phyloP scores from a whole-genome alignment of 1,140 invertebrate genomes.

The Panulirus ornatus region DNA sequence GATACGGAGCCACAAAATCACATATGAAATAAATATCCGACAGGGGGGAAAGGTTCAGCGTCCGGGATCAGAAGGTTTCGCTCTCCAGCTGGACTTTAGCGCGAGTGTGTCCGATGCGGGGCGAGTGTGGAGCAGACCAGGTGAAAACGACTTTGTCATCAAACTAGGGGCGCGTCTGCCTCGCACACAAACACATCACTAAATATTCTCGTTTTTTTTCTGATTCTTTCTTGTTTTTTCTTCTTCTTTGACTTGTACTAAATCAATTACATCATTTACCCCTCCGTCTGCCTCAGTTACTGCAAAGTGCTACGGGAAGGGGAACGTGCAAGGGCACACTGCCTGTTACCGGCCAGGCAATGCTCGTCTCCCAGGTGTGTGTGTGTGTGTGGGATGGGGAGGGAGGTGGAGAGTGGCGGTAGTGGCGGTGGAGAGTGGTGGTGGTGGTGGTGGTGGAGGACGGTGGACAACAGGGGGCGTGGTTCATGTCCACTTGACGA shows the following conservation, averaged over 20 bases:
- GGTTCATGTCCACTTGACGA: slow-evolving; percentile 54
- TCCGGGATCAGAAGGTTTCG: background rate
- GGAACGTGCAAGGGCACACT: no score
- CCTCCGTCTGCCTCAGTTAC: slow-evolving; percentile 6
- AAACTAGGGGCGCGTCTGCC: slow-evolving; percentile 10
- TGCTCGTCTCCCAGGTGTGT: background rate
- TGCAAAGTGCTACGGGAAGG: background rate
- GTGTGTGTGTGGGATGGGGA: background rate
- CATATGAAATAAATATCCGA: background rate
- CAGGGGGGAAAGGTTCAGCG: background rate
- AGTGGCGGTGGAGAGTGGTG: background rate
- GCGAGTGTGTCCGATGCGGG: background rate
- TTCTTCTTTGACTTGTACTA: slow-evolving; percentile 35
- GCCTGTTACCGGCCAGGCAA: no score
- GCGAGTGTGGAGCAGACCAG: background rate
- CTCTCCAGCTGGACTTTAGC: background rate
- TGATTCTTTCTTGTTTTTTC: background rate
- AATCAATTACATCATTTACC: slow-evolving; percentile 42
- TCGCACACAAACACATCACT: slow-evolving; percentile 23
- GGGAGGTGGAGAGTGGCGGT: background rate
- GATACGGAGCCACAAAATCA: background rate
- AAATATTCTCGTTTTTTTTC: no score
- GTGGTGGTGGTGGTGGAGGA: background rate
- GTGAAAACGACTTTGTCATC: slow-evolving; percentile 12
- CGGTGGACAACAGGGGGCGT: slow-evolving; percentile 48